phyloP scores from a whole-genome alignment of 2,113 vertebrate genomes.

The Proterorhinus semilunaris region DNA sequence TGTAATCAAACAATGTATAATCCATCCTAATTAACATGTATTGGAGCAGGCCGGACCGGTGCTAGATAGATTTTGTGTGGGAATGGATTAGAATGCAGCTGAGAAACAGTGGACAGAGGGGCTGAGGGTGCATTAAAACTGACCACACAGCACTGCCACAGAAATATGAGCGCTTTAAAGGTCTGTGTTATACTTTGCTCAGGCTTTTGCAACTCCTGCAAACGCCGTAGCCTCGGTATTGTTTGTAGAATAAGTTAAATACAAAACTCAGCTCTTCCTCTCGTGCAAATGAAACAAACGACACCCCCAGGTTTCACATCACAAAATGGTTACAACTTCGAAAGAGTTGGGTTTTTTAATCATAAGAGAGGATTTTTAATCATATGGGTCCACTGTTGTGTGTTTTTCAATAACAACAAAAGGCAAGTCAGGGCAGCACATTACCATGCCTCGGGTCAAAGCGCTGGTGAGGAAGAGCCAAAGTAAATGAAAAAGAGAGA shows the following conservation, averaged over 20 bases:
- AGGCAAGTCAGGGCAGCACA: slow-evolving; percentile 15
- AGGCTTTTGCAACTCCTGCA: too few species aligned
- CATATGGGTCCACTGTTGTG: slow-evolving; percentile 22
- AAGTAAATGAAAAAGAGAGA: neutral
- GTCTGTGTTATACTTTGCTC: slow-evolving; percentile 4
- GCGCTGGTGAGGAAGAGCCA: neutral
- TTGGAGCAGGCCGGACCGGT: neutral
- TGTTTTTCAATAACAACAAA: slow-evolving; percentile 32
- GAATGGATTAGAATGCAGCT: slow-evolving; percentile 43
- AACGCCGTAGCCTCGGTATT: too few species aligned
- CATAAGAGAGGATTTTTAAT: too few species aligned
- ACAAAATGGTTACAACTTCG: too few species aligned
- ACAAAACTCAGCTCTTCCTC: too few species aligned
- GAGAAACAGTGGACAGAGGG: slow-evolving; percentile 31
- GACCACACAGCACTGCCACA: slow-evolving; percentile 66
- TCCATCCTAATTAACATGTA: neutral
- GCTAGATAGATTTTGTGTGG: slow-evolving; percentile 23
- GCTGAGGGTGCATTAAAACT: slow-evolving; percentile 68
- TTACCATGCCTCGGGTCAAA: neutral
- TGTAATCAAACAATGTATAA: neutral
- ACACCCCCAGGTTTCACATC: too few species aligned
- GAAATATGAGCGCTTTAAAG: slow-evolving; percentile 42
- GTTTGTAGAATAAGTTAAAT: too few species aligned
- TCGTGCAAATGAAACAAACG: too few species aligned
- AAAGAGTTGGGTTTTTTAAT: too few species aligned